A percentile compares a stretch with the other conserved stretches of the same genome.
These are phyloP conservation scores for Drosophila recens DNA, from an alignment of 2,888 invertebrate species.

Conservation along the genomic window DNA sequence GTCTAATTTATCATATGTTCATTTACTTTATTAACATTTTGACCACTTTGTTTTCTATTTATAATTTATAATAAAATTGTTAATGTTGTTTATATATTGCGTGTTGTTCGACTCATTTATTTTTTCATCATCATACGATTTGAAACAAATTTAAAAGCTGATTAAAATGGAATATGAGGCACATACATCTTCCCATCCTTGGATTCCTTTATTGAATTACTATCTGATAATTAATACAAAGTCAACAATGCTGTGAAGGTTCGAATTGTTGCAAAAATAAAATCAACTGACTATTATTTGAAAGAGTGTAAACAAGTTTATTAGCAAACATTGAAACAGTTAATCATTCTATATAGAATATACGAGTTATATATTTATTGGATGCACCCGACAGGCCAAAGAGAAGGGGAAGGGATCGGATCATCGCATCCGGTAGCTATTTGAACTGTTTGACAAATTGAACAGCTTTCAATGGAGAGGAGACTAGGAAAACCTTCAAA, in stretches of 20 bases:
- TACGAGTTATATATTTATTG: slow-evolving; percentile 1
- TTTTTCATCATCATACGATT: not conserved
- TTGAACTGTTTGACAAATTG: slow-evolving; percentile 60
- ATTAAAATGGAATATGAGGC: not conserved
- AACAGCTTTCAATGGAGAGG: slow-evolving; percentile 57
- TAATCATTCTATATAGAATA: slow-evolving; percentile 38
- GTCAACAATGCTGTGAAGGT: slow-evolving; percentile 37
- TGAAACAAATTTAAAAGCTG: not conserved
- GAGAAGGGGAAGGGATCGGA: not conserved
- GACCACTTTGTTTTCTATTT: slow-evolving; percentile 3
- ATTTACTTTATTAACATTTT: slow-evolving; percentile 3
- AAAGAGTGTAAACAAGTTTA: slow-evolving; percentile 29
- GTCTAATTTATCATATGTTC: slow-evolving; percentile 10
- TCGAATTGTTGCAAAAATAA: slow-evolving; percentile 37
- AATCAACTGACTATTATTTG: not conserved
- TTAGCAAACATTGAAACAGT: slow-evolving; percentile 43
- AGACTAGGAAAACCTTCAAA: slow-evolving; percentile 55
- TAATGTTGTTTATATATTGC: slow-evolving; percentile 2
- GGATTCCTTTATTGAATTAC: slow-evolving; percentile 6
- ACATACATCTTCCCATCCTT: not conserved
- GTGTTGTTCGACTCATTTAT: slow-evolving; percentile 1
- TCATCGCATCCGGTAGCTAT: slow-evolving; percentile 14
- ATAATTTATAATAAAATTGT: slow-evolving; percentile 7
- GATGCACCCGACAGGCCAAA: not conserved
- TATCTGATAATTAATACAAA: slow-evolving; percentile 25